Base-by-base conservation (phyloP, 2,113 vertebrate species). In the Chunga burmeisteri region DNA sequence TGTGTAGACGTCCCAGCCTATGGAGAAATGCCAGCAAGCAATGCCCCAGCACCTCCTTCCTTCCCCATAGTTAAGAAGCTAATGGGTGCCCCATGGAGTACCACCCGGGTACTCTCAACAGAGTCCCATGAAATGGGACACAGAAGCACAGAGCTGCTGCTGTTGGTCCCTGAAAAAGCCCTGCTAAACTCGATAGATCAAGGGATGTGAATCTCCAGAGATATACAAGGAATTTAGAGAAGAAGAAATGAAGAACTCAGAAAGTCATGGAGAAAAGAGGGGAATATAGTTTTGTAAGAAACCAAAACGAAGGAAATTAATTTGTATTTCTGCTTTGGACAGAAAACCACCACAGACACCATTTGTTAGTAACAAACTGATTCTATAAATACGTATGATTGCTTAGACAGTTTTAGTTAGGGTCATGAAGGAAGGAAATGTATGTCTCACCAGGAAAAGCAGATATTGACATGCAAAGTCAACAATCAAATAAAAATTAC, bases 211-310 rank as follows among this genome's bases (percentile, higher is more conserved):
- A 65, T 26, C 52, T 30, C 16, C n/a, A 70, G 40, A 77, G 10
- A 30, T 16, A 61, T 0, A 66, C 7, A 52, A 65, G 26, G 68
- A 56, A 68, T 9, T 18, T 22, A 59, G 27, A 71, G 25, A 74
- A 77, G 80, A 89, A n/a, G 2, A 90, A 74, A 88, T 2, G 1
- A 19, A 46, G 8, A 26, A 30, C 1, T 2, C 34, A 16, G 25
- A 49, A 22, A 38, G 10, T 6, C 32, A 42, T 0, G 0, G n/a
- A 26, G 44, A 59, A 59, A 80, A 88, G 17, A 84, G 14, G 9
- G 11, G 10, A 88, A 86, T 26, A 26, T 2, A 14, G 46, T 47
- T 88, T 42, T 34, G 7, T n/a, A 86, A 50, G 66, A 63, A 83
- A 53, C 7, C 1, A 4, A 83, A 91, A 52, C 12, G 6, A 62